Evolutionary conservation across 2,797 vertebrate species (phyloP).

Genomic region (Siniperca undulata): DNA sequence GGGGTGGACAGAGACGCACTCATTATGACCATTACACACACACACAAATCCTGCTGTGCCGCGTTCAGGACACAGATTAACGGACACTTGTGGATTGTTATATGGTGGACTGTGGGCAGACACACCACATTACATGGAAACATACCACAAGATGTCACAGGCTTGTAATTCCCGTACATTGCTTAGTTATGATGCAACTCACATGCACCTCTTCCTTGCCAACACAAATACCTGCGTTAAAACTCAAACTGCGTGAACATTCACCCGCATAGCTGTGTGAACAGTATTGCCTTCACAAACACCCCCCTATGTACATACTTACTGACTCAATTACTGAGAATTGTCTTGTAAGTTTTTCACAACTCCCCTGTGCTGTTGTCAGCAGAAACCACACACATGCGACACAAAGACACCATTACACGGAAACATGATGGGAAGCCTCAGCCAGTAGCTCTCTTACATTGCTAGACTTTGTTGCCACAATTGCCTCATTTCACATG

Average conservation of each 20-base stretch:
- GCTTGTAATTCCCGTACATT: not conserved
- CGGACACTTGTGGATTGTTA: not conserved
- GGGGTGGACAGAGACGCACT: not conserved
- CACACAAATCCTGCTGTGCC: not conserved
- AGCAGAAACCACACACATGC: constrained; percentile 10
- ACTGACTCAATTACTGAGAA: constrained; percentile 16
- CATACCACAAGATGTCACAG: not conserved
- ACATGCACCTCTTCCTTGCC: not conserved
- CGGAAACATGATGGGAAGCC: constrained; percentile 14
- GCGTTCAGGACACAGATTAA: constrained; percentile 1
- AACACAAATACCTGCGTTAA: not conserved
- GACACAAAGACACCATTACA: not conserved
- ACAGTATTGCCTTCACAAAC: not conserved
- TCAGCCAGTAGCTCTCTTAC: not conserved
- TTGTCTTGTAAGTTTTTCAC: constrained; percentile 5
- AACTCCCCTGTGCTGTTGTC: constrained; percentile 6
- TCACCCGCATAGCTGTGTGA: not conserved
- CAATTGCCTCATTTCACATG: not conserved
- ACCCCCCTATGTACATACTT: not conserved
- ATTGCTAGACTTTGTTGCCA: not conserved
- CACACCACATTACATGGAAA: not conserved
- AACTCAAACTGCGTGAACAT: not conserved
- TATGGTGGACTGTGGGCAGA: not conserved
- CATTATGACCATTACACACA: not conserved
- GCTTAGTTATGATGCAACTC: not conserved